Evolutionary conservation across 2,888 invertebrate species (phyloP).

Genomic region (Drosophila formosana): DNA sequence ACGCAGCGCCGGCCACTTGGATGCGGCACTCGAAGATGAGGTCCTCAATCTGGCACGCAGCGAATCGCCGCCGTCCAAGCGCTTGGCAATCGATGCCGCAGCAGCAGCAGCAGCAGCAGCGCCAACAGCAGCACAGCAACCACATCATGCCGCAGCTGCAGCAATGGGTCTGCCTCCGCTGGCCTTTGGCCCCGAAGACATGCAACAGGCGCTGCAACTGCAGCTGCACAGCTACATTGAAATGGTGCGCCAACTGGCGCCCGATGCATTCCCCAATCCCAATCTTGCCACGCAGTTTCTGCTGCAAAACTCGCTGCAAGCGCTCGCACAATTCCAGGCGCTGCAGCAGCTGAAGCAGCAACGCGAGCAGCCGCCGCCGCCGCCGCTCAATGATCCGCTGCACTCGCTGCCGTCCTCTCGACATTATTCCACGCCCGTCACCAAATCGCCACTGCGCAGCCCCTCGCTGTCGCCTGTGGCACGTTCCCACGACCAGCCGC

Average conservation of each 20-base stretch:
- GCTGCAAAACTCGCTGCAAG: constrained; percentile 91
- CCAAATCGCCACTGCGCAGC: constrained; percentile 84
- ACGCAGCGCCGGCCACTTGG: constrained; percentile 64
- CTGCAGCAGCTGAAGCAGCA: constrained; percentile 89
- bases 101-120: background rate
- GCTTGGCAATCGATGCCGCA: constrained; percentile 37
- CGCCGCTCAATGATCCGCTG: constrained; percentile 22
- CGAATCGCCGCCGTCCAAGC: constrained; percentile 67
- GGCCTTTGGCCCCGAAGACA: constrained; percentile 75
- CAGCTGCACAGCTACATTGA: constrained; percentile 84
- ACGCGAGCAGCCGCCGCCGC: constrained; percentile 76
- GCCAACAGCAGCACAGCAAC: constrained; percentile 18
- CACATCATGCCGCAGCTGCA: background rate
- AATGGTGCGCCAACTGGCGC: constrained; percentile 83
- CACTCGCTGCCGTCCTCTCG: constrained; percentile 22
- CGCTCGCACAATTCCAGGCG: constrained; percentile 93
- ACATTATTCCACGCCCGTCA: constrained; percentile 83
- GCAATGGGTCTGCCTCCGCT: constrained; percentile 47
- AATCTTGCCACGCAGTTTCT: constrained; percentile 88
- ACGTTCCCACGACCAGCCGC: constrained; percentile 81
- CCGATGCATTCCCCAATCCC: constrained; percentile 79
- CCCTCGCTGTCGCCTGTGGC: constrained; percentile 84
- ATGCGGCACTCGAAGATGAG: constrained; percentile 66
- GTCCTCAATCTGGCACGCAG: constrained; percentile 79
- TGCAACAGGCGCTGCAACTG: constrained; percentile 84